phyloP scores from a whole-genome alignment of 1,140 invertebrate genomes.

The Brachystomella parvula region DNA sequence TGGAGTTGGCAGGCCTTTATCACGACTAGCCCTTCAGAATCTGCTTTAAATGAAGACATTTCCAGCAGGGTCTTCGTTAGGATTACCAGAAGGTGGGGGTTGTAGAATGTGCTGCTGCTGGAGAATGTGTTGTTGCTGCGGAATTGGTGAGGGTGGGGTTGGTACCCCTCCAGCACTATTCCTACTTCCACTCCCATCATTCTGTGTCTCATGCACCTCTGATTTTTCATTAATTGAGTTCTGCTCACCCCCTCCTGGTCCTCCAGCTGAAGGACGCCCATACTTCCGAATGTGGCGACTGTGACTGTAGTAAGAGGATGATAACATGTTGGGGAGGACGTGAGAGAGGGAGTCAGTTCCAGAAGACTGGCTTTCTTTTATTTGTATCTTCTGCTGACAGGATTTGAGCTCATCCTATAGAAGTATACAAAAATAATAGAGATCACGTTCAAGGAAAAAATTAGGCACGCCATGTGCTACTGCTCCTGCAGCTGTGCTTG shows the following conservation, averaged over 20 bases:
- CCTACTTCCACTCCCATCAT: neutral
- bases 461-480: neutral
- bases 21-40: neutral
- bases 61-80: slow-evolving; percentile 25
- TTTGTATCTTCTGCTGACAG: no score
- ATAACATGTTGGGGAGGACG: no score
- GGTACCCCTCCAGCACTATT: no score
- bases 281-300: slow-evolving; percentile 1
- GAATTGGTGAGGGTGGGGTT: neutral
- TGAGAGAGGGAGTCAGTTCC: no score
- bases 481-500: slow-evolving; percentile 9
- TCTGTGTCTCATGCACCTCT: neutral
- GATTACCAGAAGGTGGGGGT: slow-evolving; percentile 22
- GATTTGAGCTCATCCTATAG: neutral
- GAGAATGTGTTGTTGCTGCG: neutral
- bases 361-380: no score
- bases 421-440: slow-evolving; percentile 1
- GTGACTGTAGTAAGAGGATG: neutral
- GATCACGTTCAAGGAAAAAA: no score
- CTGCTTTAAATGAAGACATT: slow-evolving; percentile 18
- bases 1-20: no score
- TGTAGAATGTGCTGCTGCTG: neutral
- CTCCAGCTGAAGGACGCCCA: no score
- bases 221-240: neutral
- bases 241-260: neutral